Evolutionary conservation across 92 coral and sea anemone genomes (phyloP).

Genomic region (Palythoa caribaeorum): DNA sequence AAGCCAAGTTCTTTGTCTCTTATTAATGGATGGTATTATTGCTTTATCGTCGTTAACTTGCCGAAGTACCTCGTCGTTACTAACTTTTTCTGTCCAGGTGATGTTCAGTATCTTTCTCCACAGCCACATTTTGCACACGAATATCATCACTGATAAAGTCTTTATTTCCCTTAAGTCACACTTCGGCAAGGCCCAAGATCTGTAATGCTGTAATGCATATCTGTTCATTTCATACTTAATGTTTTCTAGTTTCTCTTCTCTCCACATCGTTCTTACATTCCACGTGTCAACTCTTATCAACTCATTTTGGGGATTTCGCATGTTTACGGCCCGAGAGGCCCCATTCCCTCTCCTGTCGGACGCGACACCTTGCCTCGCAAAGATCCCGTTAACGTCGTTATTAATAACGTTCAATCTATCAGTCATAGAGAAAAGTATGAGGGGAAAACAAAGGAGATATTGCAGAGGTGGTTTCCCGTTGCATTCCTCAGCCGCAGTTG

Average conservation of each 20-base stretch:
- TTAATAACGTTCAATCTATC: no score
- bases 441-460: no score
- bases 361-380: background rate
- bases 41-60: slow-evolving; percentile 14
- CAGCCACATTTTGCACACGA: background rate
- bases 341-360: background rate
- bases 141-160: slow-evolving; percentile 17
- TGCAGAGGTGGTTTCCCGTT: no score
- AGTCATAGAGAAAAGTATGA: no score
- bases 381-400: no score
- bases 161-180: background rate
- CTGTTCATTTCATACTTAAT: slow-evolving; percentile 11
- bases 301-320: slow-evolving; percentile 18
- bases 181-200: background rate
- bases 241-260: slow-evolving; percentile 1
- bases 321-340: slow-evolving; percentile 20
- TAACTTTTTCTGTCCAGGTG: slow-evolving; percentile 42
- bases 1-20: slow-evolving; percentile 32
- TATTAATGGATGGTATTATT: slow-evolving; percentile 23
- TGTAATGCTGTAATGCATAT: background rate
- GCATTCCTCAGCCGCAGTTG: no score
- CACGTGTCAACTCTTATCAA: slow-evolving; percentile 12
- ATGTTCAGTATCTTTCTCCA: background rate
- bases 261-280: slow-evolving; percentile 26
- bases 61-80: slow-evolving; percentile 30